Evolutionary conservation across 37 sponge, comb jelly and placozoan species (phyloP), one percentile per base, ranked within the genome.

Genomic region (Halichondria panicea): DNA sequence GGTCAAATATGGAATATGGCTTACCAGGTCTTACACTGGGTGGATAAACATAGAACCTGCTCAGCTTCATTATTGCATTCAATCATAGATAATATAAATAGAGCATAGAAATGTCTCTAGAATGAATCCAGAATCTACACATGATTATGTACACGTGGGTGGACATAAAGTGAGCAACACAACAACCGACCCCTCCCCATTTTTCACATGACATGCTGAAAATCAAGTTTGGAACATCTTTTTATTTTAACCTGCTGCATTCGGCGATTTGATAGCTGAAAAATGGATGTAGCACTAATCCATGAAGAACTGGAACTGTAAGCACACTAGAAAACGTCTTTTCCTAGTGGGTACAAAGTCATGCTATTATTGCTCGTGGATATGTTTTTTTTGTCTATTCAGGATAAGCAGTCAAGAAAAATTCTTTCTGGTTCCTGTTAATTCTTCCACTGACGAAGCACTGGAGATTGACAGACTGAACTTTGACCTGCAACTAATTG

Each of bases 401-500:
- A 92, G 93, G 62, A 60, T 67, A 31, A 70, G 54, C 54, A 88
- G 91, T 15, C 68, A 87, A 27, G 86, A 89, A 4, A 84, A 76
- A 39, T 92, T 92, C 76, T 88, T 77, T 71, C 32, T 89, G 22
- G 81, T 75, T 11, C 81, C 87, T n/a, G 22, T n/a, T 18, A 56
- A 43, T 36, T 11, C 4, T 0, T 46, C 43, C 37, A 30, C 59
- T 18, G 34, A 39, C 27, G 86, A 88, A 69, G 78, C 84, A 8
- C 48, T 92, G 71, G 93, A 92, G 58, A 89, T 92, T 18, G 90
- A 92, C 77, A 65, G 91, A 42, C 38, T 83, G 24, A 88, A 82
- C 61, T 76, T 72, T 54, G 91, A 92, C 4, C 38, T 92, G 15
- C 32, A 31, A 6, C 43, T 92, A 3, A 70, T 78, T 41, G 60